Evolutionary conservation across 2,113 vertebrate genomes (phyloP).

Genomic region (Chaetorhynchus papuensis): DNA sequence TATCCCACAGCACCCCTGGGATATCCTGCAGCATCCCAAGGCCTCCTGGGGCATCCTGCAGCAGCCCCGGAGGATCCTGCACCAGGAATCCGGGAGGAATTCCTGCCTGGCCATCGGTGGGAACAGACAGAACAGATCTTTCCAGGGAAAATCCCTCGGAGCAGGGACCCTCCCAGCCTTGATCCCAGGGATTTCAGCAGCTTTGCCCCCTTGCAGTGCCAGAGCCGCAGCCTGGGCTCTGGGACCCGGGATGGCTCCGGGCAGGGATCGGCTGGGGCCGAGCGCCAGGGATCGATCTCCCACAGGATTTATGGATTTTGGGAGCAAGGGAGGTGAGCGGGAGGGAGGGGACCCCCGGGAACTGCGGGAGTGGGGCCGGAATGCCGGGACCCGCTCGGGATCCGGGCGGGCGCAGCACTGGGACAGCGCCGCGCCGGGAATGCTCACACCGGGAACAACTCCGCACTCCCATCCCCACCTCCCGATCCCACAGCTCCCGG

Average conservation of each 20-base stretch:
- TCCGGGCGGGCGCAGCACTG: fast-evolving
- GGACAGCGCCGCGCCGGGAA: fast-evolving
- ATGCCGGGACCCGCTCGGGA: fast-evolving
- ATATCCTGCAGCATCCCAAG: background rate
- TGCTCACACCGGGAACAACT: fast-evolving
- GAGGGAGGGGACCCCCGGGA: background rate
- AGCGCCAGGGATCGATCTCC: fast-evolving
- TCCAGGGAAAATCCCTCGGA: background rate
- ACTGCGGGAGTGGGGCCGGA: fast-evolving
- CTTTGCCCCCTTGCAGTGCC: background rate
- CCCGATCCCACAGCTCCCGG: background rate
- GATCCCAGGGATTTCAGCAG: background rate
- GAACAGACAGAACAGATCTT: background rate
- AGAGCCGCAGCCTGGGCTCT: fast-evolving
- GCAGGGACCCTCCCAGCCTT: background rate
- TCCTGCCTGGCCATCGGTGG: background rate
- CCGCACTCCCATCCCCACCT: background rate
- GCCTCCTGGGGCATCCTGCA: background rate
- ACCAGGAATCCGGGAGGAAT: background rate
- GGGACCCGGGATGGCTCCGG: background rate
- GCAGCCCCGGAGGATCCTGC: background rate
- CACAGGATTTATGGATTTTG: background rate
- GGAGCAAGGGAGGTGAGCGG: background rate
- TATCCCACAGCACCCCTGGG: too few relatives aligned
- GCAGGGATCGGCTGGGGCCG: fast-evolving